A percentile compares a stretch with the other conserved stretches of the same genome.
These are phyloP conservation scores for Netta rufina DNA, from an alignment of 2,797 vertebrate genomes.

Conservation along the genomic window DNA sequence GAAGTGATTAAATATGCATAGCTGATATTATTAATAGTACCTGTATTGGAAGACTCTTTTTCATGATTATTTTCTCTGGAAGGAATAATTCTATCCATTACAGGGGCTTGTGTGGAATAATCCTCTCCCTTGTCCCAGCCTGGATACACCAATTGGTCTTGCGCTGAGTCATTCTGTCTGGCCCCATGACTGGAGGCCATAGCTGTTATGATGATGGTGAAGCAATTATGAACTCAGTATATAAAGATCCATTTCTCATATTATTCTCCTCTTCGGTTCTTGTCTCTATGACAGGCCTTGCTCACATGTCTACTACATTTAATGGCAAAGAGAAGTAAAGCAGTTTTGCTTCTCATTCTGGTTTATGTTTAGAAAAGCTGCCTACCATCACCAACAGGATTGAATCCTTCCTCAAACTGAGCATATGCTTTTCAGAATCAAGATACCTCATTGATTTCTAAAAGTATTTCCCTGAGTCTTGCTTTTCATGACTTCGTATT, in stretches of 20 bases:
- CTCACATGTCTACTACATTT: slow-evolving; percentile 51
- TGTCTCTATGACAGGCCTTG: slow-evolving; percentile 36
- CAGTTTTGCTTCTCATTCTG: slow-evolving; percentile 44
- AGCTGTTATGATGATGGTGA: slow-evolving; percentile 62
- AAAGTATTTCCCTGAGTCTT: not conserved
- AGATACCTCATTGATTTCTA: not conserved
- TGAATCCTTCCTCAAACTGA: not conserved
- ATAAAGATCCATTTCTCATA: slow-evolving; percentile 44
- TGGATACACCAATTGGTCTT: not conserved
- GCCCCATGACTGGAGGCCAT: not conserved
- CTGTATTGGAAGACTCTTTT: slow-evolving; percentile 26
- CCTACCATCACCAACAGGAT: not conserved
- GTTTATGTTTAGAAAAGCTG: slow-evolving; percentile 9
- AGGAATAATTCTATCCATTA: not conserved
- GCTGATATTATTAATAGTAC: not conserved
- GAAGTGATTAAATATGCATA: not conserved
- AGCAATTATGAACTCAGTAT: slow-evolving; percentile 49
- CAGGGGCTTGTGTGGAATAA: not conserved
- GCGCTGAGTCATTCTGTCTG: not conserved
- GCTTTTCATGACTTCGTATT: not conserved
- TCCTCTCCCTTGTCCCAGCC: not conserved
- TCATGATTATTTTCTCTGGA: not conserved
- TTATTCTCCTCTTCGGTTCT: slow-evolving; percentile 37
- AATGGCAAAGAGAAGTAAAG: slow-evolving; percentile 55
- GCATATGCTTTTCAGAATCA: not conserved